A percentile compares a stretch with the other conserved stretches of the same genome.
Evolutionary conservation across 2,888 invertebrate species (phyloP).

Genomic region (Oxytorus armatus): DNA sequence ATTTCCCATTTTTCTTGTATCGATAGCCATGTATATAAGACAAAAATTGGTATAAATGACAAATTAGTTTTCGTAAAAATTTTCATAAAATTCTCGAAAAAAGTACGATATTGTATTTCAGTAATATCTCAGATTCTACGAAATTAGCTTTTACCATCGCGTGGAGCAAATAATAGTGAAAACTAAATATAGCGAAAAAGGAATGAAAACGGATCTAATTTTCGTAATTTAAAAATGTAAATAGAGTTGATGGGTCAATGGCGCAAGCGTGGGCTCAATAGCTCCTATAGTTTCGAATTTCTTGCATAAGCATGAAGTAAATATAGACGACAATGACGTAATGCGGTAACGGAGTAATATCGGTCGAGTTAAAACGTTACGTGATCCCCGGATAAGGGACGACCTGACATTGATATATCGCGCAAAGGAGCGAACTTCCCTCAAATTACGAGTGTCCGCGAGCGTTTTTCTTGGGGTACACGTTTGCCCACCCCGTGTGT

Average conservation of each 20-base stretch:
- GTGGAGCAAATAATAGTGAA: background rate
- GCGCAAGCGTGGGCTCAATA: constrained; percentile 9
- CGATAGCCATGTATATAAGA: too few species aligned
- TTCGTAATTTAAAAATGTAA: background rate
- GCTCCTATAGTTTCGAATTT: constrained; percentile 24
- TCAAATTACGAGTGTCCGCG: constrained; percentile 45
- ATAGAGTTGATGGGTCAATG: constrained; percentile 22
- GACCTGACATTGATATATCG: constrained; percentile 65
- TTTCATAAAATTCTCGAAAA: too few species aligned
- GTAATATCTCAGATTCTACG: too few species aligned
- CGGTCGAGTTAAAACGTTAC: constrained; percentile 51
- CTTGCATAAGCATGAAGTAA: constrained; percentile 37
- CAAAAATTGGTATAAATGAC: too few species aligned
- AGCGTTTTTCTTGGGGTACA: background rate
- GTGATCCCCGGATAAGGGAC: constrained; percentile 58
- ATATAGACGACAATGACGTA: constrained; percentile 58
- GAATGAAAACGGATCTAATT: background rate
- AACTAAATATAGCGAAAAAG: background rate
- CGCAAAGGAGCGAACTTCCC: constrained; percentile 49
- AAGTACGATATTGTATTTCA: too few species aligned
- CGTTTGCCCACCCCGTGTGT: constrained; percentile 13
- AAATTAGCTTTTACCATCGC: too few species aligned
- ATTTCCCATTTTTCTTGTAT: too few species aligned
- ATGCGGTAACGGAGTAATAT: constrained; percentile 28
- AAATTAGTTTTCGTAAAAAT: too few species aligned